Base-by-base conservation (phyloP, 2,113 vertebrate genomes). In the Craseonycteris thonglongyai region DNA sequence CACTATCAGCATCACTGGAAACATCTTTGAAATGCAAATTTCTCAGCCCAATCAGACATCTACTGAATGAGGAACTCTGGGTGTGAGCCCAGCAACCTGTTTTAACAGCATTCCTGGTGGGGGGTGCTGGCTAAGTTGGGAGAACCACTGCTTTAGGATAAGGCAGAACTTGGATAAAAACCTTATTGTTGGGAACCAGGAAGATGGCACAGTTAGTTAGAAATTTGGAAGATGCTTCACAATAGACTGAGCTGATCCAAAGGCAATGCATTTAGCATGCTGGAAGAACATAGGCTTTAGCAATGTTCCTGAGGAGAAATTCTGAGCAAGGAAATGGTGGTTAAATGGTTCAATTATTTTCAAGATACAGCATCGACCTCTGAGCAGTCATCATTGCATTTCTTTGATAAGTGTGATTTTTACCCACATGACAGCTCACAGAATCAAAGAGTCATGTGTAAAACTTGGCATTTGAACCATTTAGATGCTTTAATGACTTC, bases 261-360 rank as follows among this genome's bases (percentile, higher is more conserved):
- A 86, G 35, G 47, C 87, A 71, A 68, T 80, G 63, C 71, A 72
- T 92, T 80, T 91, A 92, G 28, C 33, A n/a, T 63, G 65, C n/a
- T 51, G 33, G 30, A 79, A 72, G 66, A 95, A 88, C 54, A 61
- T 28, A 90, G 71, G 80, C 90, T 93, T 96, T 93, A 97, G 88
- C 54, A 84, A 79, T 18, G 71, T 95, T 93, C 93, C 88, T n/a
- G 76, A 95, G 61, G 74, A 93, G 84, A 90, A 93, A 95, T 94
- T 95, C 56, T 78, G 96, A 95, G 90, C 66, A 74, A 96, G 96
- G 93, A 97, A 96, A 90, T 78, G 81, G 88, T 95, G 76, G 80
- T 94, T 97, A 97, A 97, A 96, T 82, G 94, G 80, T 95, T 97
- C 96, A 96, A 95, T 97, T 95, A 96, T 92, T 85, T 96, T 93